Conservation (phyloP, 2,113 vertebrate species). For the Halcyon malimbica region DNA sequence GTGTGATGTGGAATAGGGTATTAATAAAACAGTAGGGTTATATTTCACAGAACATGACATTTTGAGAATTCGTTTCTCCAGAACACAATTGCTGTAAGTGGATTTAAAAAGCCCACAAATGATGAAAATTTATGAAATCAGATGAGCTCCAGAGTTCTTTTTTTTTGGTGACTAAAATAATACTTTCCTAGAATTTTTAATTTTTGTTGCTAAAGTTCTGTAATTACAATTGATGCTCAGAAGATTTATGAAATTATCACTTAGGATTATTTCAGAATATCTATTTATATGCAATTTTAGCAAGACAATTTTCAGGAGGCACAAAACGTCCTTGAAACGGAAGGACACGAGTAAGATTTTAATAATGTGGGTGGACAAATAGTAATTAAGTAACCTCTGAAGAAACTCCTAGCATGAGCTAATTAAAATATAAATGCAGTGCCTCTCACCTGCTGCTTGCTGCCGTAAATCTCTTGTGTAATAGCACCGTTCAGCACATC, state of each 20-base stretch:
- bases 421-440: slow-evolving; percentile 52
- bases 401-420: slow-evolving; percentile 23
- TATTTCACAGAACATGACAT: not conserved
- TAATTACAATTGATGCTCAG: not conserved
- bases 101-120: not conserved
- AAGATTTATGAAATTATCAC: not conserved
- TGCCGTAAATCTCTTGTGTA: not conserved
- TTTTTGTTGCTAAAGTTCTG: not conserved
- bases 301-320: not conserved
- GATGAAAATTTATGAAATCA: not conserved
- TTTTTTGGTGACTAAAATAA: not conserved
- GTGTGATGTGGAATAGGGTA: not conserved
- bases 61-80: not conserved
- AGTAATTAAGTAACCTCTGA: slow-evolving; percentile 41
- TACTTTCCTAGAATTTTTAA: not conserved
- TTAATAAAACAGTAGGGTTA: not conserved
- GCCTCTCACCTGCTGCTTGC: slow-evolving; percentile 24
- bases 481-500: not conserved
- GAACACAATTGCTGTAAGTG: not conserved
- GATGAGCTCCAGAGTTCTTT: not conserved
- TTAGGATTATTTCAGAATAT: not conserved
- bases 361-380: slow-evolving; percentile 47
- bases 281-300: not conserved
- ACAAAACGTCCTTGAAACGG: not conserved
- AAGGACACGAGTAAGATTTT: not conserved